Evolutionary conservation across 2,888 invertebrate genomes (phyloP).

Genomic region (Nomada goodeniana): DNA sequence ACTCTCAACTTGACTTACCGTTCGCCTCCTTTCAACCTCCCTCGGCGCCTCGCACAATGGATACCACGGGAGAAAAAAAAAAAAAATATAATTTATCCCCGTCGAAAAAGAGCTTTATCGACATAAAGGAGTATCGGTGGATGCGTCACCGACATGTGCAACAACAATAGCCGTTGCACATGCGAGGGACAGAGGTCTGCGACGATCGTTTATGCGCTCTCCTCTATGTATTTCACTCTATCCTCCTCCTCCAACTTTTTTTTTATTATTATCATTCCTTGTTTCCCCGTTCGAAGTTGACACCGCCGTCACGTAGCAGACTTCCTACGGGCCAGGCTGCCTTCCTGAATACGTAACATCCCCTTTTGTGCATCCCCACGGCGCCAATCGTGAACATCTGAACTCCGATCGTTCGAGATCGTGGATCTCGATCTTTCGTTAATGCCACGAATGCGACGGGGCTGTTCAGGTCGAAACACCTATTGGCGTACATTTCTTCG

Average conservation of each 20-base stretch:
- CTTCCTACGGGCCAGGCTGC: conserved; percentile 78
- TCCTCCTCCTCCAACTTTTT: conserved; percentile 19
- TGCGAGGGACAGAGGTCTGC: conserved; percentile 62
- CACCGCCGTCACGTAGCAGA: conserved; percentile 81
- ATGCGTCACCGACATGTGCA: conserved; percentile 5
- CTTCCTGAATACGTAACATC: conserved; percentile 77
- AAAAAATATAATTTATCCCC: background rate
- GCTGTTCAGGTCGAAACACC: too few species aligned
- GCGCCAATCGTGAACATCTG: conserved; percentile 43
- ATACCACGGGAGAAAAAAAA: too few species aligned
- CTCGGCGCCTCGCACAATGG: too few species aligned
- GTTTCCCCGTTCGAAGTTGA: conserved; percentile 74
- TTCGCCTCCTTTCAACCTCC: too few species aligned
- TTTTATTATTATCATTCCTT: conserved; percentile 64
- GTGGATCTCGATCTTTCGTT: conserved; percentile 72
- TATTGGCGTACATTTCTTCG: too few species aligned
- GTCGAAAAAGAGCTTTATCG: background rate
- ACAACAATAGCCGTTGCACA: conserved; percentile 63
- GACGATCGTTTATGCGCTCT: conserved; percentile 31
- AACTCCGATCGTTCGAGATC: conserved; percentile 41
- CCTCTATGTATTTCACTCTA: conserved; percentile 42
- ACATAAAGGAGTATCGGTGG: background rate
- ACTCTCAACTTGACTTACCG: conserved; percentile 41
- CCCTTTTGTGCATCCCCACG: conserved; percentile 45
- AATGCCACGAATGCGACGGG: background rate